These are phyloP conservation scores for Acrocephalus scirpaceus DNA, from an alignment of 2,797 vertebrate species.

Conservation along the genomic window DNA sequence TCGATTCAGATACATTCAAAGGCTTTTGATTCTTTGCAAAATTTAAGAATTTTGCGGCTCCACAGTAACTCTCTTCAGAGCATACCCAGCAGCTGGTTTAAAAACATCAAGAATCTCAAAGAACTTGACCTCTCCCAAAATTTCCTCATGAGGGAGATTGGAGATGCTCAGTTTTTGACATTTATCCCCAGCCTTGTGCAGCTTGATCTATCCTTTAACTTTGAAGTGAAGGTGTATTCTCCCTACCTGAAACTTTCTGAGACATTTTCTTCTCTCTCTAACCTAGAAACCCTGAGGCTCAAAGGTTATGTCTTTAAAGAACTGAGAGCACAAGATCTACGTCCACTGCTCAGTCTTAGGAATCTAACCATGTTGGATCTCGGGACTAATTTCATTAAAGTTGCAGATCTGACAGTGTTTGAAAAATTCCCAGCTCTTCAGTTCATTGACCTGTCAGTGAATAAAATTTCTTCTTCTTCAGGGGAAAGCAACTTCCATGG, in stretches of 20 bases:
- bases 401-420: constrained; percentile 83
- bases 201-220: constrained; percentile 95
- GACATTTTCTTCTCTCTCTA: constrained; percentile 81
- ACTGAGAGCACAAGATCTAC: constrained; percentile 74
- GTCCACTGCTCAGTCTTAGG: constrained; percentile 76
- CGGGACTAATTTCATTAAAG: constrained; percentile 95
- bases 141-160: constrained; percentile 85
- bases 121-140: constrained; percentile 92
- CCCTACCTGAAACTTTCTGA: constrained; percentile 77
- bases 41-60: constrained; percentile 84
- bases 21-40: constrained; percentile 83
- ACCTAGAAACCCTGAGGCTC: constrained; percentile 82
- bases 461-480: constrained; percentile 92
- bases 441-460: constrained; percentile 89
- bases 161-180: constrained; percentile 79
- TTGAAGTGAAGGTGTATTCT: constrained; percentile 85
- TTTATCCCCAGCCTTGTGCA: constrained; percentile 82
- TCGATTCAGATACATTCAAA: constrained; percentile 78
- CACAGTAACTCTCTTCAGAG: constrained; percentile 90
- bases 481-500: constrained; percentile 43
- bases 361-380: constrained; percentile 89
- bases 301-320: constrained; percentile 91
- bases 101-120: constrained; percentile 74
- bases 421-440: constrained; percentile 81
- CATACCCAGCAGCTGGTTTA: constrained; percentile 84